These are phyloP conservation scores for Oreonectes daqikongensis DNA, from an alignment of 2,797 vertebrate species.

Conservation along the genomic window DNA sequence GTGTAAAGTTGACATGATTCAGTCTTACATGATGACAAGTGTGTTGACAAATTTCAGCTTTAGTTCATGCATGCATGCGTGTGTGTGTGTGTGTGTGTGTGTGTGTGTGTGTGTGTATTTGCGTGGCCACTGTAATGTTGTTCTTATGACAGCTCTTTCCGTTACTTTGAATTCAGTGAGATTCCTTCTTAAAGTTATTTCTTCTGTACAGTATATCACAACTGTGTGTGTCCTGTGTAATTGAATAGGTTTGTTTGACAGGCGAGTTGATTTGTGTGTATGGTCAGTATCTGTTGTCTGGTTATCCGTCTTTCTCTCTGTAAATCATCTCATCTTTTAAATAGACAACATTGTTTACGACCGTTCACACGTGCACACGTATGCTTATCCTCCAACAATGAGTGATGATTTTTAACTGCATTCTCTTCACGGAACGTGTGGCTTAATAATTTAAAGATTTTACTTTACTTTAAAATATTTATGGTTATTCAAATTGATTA, in stretches of 20 bases:
- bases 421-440: slow-evolving; percentile 2
- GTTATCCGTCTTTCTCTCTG: slow-evolving; percentile 39
- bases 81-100: slow-evolving; percentile 14
- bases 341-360: slow-evolving; percentile 62
- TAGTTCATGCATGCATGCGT: slow-evolving; percentile 5
- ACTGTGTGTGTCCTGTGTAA: slow-evolving; percentile 33
- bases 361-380: background rate
- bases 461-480: too few relatives aligned
- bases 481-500: too few relatives aligned
- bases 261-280: slow-evolving; percentile 43
- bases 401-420: background rate
- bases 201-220: background rate
- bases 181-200: background rate
- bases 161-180: background rate
- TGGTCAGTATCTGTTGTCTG: slow-evolving; percentile 18
- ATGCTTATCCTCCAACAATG: slow-evolving; percentile 7
- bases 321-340: slow-evolving; percentile 53
- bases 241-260: slow-evolving; percentile 54
- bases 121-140: background rate
- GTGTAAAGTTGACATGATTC: slow-evolving; percentile 44
- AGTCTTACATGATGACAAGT: slow-evolving; percentile 52
- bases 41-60: slow-evolving; percentile 37
- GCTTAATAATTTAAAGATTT: background rate
- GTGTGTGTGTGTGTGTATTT: slow-evolving; percentile 6
- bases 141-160: too few relatives aligned